Evolutionary conservation across 1,140 invertebrate species (phyloP).

Genomic region (Brachystomella parvula): DNA sequence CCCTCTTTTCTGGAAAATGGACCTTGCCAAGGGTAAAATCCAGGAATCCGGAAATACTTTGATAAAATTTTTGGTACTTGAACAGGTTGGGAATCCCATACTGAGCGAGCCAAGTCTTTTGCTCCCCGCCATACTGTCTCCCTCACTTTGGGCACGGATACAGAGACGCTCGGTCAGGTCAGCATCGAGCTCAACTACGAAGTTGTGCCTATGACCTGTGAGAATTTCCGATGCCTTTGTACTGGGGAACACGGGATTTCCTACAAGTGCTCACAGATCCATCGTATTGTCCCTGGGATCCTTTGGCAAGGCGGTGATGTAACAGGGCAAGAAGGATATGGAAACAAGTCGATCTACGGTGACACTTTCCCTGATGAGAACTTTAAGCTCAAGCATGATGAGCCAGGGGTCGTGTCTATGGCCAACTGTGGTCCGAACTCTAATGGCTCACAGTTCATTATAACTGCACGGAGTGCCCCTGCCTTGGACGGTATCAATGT

Average conservation of each 20-base stretch:
- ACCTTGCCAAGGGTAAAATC: not conserved
- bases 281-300: constrained; percentile 88
- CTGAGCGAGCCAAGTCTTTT: constrained; percentile 6
- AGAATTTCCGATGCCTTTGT: constrained; percentile 88
- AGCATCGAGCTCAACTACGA: constrained; percentile 80
- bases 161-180: constrained; percentile 67
- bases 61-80: not conserved
- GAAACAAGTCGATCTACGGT: constrained; percentile 94
- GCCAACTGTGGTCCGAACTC: constrained; percentile 67
- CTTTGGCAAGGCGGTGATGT: constrained; percentile 96
- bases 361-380: constrained; percentile 96
- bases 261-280: constrained; percentile 79
- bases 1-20: constrained; percentile 29
- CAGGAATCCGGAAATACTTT: not conserved
- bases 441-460: constrained; percentile 33
- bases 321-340: constrained; percentile 62
- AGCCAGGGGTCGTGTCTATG: constrained; percentile 79
- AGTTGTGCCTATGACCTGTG: constrained; percentile 89
- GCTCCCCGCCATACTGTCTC: constrained; percentile 21
- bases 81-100: constrained; percentile 14
- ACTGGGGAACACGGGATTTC: constrained; percentile 92
- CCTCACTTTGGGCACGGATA: constrained; percentile 39
- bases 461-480: constrained; percentile 23
- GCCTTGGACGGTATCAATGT: constrained; percentile 33
- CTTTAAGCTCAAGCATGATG: constrained; percentile 73